These are phyloP conservation scores for Narcine bancroftii DNA, from an alignment of 2,113 vertebrate species.

Conservation along the genomic window DNA sequence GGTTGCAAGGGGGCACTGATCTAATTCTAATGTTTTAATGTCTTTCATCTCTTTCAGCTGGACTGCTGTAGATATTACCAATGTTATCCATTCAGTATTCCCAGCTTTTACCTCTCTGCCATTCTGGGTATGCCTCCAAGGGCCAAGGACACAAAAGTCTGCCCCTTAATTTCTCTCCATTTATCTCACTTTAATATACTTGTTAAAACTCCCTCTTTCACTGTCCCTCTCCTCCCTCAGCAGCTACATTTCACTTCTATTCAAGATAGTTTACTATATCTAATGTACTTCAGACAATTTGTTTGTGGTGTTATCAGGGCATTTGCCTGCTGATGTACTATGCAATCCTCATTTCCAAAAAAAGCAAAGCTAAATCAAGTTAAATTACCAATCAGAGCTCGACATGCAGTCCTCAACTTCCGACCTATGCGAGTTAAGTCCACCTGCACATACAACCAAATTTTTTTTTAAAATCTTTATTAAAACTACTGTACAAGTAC, in stretches of 20 bases:
- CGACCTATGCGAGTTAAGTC: too few relatives aligned
- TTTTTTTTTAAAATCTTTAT: too few relatives aligned
- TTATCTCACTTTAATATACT: too few relatives aligned
- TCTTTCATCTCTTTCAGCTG: neutral
- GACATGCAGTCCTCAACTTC: too few relatives aligned
- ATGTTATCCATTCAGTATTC: neutral
- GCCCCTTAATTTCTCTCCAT: too few relatives aligned
- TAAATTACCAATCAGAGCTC: neutral
- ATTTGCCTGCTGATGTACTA: neutral
- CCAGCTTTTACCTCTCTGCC: neutral
- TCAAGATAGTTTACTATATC: neutral
- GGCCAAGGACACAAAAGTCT: too few relatives aligned
- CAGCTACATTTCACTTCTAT: neutral
- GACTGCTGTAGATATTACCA: neutral
- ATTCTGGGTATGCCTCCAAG: neutral
- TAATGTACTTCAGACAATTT: neutral
- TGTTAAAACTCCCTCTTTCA: too few relatives aligned
- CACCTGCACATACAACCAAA: too few relatives aligned
- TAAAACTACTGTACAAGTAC: too few relatives aligned
- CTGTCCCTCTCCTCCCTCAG: too few relatives aligned
- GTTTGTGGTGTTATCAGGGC: neutral
- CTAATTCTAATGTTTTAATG: neutral
- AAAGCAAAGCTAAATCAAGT: neutral
- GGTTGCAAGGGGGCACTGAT: neutral
- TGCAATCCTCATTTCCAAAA: neutral